Percentiles rank a stretch among this genome's conserved stretches.
These are phyloP conservation scores for Antrozous pallidus DNA, from an alignment of 2,797 vertebrate genomes.

Conservation along the genomic window DNA sequence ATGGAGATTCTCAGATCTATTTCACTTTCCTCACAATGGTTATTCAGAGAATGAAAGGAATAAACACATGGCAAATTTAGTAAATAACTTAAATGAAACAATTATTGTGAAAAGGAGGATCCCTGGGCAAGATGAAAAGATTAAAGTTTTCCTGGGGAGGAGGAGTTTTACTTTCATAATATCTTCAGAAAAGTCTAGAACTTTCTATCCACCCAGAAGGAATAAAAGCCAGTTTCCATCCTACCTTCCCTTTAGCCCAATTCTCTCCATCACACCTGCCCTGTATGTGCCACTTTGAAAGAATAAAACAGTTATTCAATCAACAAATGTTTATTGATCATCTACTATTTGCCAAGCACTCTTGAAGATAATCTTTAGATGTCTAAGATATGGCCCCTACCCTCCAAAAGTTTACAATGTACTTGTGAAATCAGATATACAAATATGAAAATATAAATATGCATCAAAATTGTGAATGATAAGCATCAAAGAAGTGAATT, in stretches of 20 bases:
- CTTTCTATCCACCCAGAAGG: not conserved
- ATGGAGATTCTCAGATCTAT: not conserved
- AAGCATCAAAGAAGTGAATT: slow-evolving; percentile 34
- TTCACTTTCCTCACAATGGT: not conserved
- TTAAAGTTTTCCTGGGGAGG: not conserved
- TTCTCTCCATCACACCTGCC: not conserved
- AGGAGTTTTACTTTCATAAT: not conserved
- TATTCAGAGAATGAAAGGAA: slow-evolving; percentile 16
- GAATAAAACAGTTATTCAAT: slow-evolving; percentile 65
- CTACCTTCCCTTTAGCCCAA: not conserved
- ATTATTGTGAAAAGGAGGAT: not conserved
- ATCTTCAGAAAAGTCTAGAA: slow-evolving; percentile 1
- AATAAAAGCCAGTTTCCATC: not conserved
- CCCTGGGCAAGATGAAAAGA: not conserved
- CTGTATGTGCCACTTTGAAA: slow-evolving; percentile 20
- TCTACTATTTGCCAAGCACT: slow-evolving; percentile 40
- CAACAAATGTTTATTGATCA: slow-evolving; percentile 73
- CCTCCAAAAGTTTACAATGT: slow-evolving; percentile 38
- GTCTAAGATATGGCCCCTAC: not conserved
- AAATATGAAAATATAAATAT: slow-evolving; percentile 23
- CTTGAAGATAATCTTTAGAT: slow-evolving; percentile 34
- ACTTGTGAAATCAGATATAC: slow-evolving; percentile 5
- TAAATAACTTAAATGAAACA: not conserved
- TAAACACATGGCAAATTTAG: not conserved
- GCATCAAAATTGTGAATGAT: slow-evolving; percentile 41